phyloP scores from a whole-genome alignment of 2,113 vertebrate species.

The Limnothrissa miodon region DNA sequence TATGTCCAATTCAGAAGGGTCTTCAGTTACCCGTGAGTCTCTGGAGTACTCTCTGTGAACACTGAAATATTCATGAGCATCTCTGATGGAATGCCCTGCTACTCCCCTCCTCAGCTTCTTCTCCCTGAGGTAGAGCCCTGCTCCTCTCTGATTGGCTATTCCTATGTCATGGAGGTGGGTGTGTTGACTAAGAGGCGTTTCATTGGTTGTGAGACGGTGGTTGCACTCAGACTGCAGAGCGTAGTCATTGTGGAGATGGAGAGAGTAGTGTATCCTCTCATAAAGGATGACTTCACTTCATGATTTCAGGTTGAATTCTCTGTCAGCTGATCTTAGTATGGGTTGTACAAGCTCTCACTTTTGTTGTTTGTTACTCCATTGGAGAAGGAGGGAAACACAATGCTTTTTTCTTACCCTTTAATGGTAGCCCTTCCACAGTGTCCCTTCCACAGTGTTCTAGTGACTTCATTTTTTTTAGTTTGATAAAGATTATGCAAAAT shows the following conservation, averaged over 20 bases:
- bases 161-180: neutral
- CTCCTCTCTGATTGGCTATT: neutral
- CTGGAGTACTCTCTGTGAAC: neutral
- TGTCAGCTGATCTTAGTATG: neutral
- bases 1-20: neutral
- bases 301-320: neutral
- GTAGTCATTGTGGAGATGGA: neutral
- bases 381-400: neutral
- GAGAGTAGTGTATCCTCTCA: neutral
- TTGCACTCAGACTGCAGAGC: neutral
- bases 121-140: neutral
- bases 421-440: no score
- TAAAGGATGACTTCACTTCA: neutral
- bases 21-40: neutral
- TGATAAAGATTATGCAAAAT: no score
- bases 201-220: neutral
- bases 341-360: neutral
- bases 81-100: conserved; percentile 4
- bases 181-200: neutral
- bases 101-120: neutral
- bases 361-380: neutral
- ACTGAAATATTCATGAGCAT: neutral
- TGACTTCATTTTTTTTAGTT: no score
- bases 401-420: no score
- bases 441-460: no score